A percentile compares a stretch with the other conserved stretches of the same genome.
Conservation (phyloP, 2,888 invertebrate species). For the Xestia xanthographa region DNA sequence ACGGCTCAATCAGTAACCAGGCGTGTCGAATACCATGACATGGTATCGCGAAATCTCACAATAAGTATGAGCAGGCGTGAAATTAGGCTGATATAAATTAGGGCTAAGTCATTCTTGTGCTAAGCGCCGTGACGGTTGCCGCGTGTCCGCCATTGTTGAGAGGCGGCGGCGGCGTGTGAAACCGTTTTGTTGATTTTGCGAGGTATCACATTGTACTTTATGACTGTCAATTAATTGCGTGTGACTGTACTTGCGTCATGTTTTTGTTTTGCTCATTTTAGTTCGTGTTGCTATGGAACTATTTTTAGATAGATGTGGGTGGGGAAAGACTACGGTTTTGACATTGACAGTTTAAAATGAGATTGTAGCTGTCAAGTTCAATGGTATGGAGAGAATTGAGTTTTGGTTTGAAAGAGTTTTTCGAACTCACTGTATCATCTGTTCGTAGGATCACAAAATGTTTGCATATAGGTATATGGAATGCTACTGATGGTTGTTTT, state of each 20-base stretch:
- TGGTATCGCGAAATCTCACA: constrained; percentile 86
- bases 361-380: background rate
- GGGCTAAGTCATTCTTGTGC: constrained; percentile 82
- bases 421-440: background rate
- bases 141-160: constrained; percentile 85
- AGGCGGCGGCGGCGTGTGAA: constrained; percentile 80
- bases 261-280: constrained; percentile 58
- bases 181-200: constrained; percentile 86
- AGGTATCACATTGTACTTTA: constrained; percentile 74
- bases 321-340: background rate
- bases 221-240: constrained; percentile 83
- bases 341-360: background rate
- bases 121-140: constrained; percentile 82
- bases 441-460: background rate
- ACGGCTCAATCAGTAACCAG: constrained; percentile 86
- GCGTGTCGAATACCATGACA: constrained; percentile 87
- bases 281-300: constrained; percentile 3
- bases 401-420: background rate
- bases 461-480: background rate
- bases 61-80: constrained; percentile 87
- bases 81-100: constrained; percentile 87
- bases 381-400: background rate
- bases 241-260: constrained; percentile 70
- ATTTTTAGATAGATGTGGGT: constrained; percentile 6
- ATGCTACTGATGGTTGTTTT: background rate